These are phyloP conservation scores for Acrossocheilus wenchowensis DNA, from an alignment of 2,797 vertebrate species.

Conservation along the genomic window DNA sequence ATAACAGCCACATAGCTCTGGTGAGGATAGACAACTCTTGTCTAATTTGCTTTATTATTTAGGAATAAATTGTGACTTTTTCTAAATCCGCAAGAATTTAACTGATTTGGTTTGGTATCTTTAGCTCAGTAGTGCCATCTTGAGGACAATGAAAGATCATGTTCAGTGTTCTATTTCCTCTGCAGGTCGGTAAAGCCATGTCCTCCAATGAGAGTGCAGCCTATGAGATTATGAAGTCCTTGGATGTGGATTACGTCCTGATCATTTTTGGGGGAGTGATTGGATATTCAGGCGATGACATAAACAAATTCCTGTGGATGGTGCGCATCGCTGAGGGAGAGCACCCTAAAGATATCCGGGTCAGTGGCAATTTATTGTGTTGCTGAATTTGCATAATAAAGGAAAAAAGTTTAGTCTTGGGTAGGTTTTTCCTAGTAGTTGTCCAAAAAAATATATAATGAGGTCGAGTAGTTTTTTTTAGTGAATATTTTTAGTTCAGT, in stretches of 20 bases:
- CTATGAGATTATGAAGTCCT: constrained; percentile 95
- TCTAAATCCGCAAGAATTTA: not conserved
- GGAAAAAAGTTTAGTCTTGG: not conserved
- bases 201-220: constrained; percentile 98
- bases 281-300: constrained; percentile 97
- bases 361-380: constrained; percentile 70
- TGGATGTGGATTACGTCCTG: constrained; percentile 98
- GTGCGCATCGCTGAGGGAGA: constrained; percentile 98
- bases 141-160: constrained; percentile 4
- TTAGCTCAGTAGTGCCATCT: constrained; percentile 31
- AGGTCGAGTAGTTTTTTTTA: not conserved
- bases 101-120: not conserved
- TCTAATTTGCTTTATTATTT: not conserved
- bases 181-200: constrained; percentile 82
- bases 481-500: not conserved
- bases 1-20: constrained; percentile 98
- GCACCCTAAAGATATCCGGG: constrained; percentile 98
- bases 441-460: not conserved
- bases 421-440: not conserved
- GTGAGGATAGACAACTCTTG: constrained; percentile 74
- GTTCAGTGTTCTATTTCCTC: not conserved
- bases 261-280: constrained; percentile 99
- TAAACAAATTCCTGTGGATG: constrained; percentile 99
- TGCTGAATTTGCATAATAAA: not conserved
- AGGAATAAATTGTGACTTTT: not conserved